These are phyloP conservation scores for Anniella stebbinsi DNA, from an alignment of 2,797 vertebrate genomes.

Conservation along the genomic window DNA sequence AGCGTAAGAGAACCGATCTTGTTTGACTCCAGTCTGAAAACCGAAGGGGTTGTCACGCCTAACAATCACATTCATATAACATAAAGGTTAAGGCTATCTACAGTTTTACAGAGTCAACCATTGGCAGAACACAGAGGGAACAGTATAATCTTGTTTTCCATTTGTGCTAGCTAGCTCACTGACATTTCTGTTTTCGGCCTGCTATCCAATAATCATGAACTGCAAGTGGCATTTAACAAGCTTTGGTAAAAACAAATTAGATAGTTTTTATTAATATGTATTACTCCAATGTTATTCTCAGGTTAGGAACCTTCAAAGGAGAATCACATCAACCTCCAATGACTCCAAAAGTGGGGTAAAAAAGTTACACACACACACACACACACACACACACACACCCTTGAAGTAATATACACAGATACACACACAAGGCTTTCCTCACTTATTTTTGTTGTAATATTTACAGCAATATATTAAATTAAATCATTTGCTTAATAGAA, in stretches of 20 bases:
- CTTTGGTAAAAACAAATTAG: conserved; percentile 48
- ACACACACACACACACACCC: too few relatives aligned
- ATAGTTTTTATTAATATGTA: not conserved
- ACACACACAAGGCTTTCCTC: not conserved
- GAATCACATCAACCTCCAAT: conserved; percentile 1
- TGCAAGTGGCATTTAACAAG: conserved; percentile 43
- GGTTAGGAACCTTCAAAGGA: conserved; percentile 10
- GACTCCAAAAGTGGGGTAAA: not conserved
- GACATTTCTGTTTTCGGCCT: conserved; percentile 44
- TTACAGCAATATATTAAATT: conserved; percentile 29
- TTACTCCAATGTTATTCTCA: not conserved
- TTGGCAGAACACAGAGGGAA: conserved; percentile 43
- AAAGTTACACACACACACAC: not conserved
- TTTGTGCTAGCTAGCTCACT: conserved; percentile 50
- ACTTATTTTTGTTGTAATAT: conserved; percentile 12
- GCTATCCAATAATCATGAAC: conserved; percentile 30
- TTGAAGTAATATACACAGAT: not conserved
- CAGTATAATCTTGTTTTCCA: conserved; percentile 48
- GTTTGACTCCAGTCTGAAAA: not conserved
- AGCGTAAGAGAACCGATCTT: not conserved
- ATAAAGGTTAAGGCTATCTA: conserved; percentile 38
- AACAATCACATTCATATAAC: conserved; percentile 41
- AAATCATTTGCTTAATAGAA: conserved; percentile 42
- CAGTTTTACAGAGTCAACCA: conserved; percentile 34
- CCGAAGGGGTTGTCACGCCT: conserved; percentile 25